These are phyloP conservation scores for Neostethus bicornis DNA, from an alignment of 2,797 vertebrate genomes.

Conservation along the genomic window DNA sequence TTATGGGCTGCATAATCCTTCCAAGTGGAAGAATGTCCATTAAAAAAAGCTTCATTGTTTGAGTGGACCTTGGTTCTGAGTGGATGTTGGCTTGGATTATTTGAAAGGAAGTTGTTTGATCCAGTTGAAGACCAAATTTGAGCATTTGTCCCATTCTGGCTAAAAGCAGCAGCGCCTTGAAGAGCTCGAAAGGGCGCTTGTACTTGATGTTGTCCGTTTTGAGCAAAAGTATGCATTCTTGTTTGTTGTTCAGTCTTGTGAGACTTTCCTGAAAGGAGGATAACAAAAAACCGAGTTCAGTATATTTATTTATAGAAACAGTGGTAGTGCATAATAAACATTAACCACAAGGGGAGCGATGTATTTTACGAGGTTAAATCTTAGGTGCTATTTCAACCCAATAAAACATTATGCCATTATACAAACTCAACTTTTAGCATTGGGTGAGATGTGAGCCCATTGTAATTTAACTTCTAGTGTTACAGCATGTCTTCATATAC, in stretches of 20 bases:
- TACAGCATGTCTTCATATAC: no score
- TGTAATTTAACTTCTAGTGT: no score
- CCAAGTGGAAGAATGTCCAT: constrained; percentile 1
- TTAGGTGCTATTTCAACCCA: no score
- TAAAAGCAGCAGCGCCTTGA: constrained; percentile 1
- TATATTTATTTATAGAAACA: no score
- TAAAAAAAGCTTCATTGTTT: constrained; percentile 1
- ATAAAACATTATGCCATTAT: no score
- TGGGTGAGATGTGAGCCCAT: no score
- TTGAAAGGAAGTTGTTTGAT: background rate
- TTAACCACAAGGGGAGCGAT: no score
- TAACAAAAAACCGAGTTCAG: background rate
- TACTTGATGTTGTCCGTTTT: constrained; percentile 11
- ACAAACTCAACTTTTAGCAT: no score
- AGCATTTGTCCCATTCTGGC: background rate
- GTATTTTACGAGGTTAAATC: no score
- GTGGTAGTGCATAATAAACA: no score
- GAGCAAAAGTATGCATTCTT: constrained; percentile 41
- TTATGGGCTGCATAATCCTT: constrained; percentile 12
- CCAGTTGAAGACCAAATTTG: constrained; percentile 3
- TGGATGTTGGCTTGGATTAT: background rate
- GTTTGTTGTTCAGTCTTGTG: background rate
- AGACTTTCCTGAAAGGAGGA: constrained; percentile 42
- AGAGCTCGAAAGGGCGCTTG: constrained; percentile 1
- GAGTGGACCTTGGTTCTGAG: background rate